phyloP scores from a whole-genome alignment of 2,797 vertebrate species.

The Sebastes iracundus region DNA sequence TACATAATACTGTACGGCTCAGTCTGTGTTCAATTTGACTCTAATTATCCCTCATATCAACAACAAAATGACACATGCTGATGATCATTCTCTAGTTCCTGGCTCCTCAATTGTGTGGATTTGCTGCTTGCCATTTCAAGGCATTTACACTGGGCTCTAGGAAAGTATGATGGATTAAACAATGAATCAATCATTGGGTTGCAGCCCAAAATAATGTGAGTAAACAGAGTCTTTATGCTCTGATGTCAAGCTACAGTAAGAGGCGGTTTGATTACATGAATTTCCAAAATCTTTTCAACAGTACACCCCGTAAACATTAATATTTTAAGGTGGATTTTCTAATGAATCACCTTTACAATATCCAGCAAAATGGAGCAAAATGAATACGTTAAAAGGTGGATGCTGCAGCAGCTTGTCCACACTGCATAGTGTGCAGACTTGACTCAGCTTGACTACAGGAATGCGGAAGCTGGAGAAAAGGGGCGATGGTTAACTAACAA shows the following conservation, averaged over 20 bases:
- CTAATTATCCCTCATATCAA: background rate
- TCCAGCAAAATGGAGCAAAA: too few species aligned
- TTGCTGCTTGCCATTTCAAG: background rate
- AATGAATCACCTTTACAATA: background rate
- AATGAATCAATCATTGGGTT: background rate
- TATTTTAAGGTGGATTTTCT: background rate
- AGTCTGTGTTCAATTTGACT: background rate
- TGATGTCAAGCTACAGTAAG: background rate
- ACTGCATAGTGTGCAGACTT: constrained; percentile 39
- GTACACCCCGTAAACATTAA: background rate
- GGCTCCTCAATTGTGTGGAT: background rate
- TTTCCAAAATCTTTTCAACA: too few species aligned
- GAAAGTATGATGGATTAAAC: background rate
- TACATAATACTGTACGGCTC: background rate
- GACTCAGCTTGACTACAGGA: constrained; percentile 70
- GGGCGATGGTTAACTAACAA: constrained; percentile 14
- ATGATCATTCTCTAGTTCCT: background rate
- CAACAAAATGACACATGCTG: background rate
- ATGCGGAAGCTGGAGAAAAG: constrained; percentile 71
- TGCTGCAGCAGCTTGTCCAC: constrained; percentile 36
- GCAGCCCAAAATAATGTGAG: background rate
- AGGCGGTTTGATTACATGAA: background rate
- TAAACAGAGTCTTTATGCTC: background rate
- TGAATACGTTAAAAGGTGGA: background rate
- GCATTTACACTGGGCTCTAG: background rate